Base-by-base conservation (phyloP, 1,140 invertebrate species). In the Dysdera silvatica region DNA sequence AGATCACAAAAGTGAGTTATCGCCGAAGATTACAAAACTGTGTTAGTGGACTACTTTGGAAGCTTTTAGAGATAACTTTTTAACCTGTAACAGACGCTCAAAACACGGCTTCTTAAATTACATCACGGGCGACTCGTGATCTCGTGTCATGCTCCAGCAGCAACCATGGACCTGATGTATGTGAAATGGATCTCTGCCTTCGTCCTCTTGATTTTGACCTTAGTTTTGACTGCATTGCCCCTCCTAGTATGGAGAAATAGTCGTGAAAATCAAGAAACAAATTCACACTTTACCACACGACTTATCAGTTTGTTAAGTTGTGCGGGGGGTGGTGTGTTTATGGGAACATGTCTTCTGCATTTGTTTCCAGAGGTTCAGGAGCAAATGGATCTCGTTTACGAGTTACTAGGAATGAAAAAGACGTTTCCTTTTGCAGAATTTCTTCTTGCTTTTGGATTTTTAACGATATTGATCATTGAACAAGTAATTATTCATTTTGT, bases 321-420 rank as follows among this genome's bases (percentile, higher is more conserved):
- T 68, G 89, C 89, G 66, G 89, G 89, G 24, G 89, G 85, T 4
- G 90, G 91, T 0, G 88, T 94, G 7, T 80, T 94, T 29, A 73
- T 94, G 18, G 87, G 86, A 0, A 92, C 90, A 1, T 84, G 87
- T 23, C 74, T 90, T 35, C 77, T 89, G 3, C 89, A 93, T 74
- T 86, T 93, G 76, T 76, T 93, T 37, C 88, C 89, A 18, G 90
- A 93, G 76, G 83, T 87, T 0, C 80, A 82, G 57, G 87, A 88
- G 52, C 35, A 69, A 62, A 49, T 72, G 55, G 48, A 41, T 31
- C 29, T 26, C 20, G 41, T 61, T 1, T 48, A 56, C 18, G 54
- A 70, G 33, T 31, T 23, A 10, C 28, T 71, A 23, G 69, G 74
- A 52, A 66, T 75, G 16, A 33, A 67, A 5, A 70, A 73, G 10